Conservation (phyloP, 2,797 vertebrate genomes). For the Leptoclinus maculatus region DNA sequence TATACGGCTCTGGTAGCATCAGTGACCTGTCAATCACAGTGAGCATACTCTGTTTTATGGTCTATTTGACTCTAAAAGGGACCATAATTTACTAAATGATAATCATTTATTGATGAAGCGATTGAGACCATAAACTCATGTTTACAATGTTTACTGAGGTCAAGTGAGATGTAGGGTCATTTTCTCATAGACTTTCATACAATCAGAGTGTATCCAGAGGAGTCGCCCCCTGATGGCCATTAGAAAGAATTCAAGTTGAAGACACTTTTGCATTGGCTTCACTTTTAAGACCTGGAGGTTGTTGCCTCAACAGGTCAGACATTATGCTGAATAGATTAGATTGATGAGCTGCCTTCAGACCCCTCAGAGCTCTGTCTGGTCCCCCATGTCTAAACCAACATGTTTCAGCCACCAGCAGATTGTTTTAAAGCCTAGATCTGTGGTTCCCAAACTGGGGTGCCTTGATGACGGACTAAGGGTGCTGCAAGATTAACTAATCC, state of each 20-base stretch:
- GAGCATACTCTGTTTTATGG: not conserved
- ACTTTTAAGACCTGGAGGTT: not conserved
- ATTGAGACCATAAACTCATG: too few relatives aligned
- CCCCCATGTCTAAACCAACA: too few relatives aligned
- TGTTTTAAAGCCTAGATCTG: too few relatives aligned
- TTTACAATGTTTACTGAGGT: not conserved
- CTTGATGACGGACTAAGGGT: too few relatives aligned
- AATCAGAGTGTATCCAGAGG: not conserved
- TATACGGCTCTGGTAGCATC: too few relatives aligned
- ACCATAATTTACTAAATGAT: not conserved
- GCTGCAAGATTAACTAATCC: too few relatives aligned
- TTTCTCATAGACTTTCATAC: not conserved
- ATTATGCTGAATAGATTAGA: not conserved
- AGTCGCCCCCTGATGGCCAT: not conserved
- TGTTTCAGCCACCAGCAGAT: too few relatives aligned
- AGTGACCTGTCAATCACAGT: not conserved
- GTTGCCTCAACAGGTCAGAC: not conserved
- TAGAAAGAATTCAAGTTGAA: not conserved
- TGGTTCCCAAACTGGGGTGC: too few relatives aligned
- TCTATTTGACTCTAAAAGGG: not conserved
- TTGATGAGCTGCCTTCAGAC: not conserved
- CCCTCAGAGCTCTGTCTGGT: not conserved
- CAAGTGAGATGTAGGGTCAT: not conserved
- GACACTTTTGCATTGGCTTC: not conserved
- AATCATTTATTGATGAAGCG: not conserved